Percentiles rank a stretch among this genome's conserved stretches.
These are phyloP conservation scores for Nematostella vectensis DNA, from an alignment of 92 coral and sea anemone genomes.

Conservation along the genomic window DNA sequence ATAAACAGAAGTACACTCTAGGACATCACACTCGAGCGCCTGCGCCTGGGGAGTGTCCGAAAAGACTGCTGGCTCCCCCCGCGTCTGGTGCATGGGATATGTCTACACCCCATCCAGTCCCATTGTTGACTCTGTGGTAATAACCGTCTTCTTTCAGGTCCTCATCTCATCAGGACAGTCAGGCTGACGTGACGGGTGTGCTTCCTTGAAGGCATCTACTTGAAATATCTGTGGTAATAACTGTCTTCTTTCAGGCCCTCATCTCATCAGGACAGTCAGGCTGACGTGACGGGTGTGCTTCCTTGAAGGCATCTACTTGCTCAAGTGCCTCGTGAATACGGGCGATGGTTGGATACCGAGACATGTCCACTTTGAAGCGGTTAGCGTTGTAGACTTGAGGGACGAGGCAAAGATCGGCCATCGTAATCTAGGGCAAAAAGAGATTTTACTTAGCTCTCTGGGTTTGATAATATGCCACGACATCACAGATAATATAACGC, in stretches of 20 bases:
- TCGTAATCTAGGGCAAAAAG: conserved; percentile 42
- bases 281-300: conserved; percentile 78
- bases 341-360: conserved; percentile 73
- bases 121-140: too few relatives aligned
- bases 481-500: conserved; percentile 28
- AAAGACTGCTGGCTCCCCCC: too few relatives aligned
- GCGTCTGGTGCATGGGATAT: too few relatives aligned
- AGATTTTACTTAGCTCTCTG: too few relatives aligned
- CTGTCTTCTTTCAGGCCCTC: too few relatives aligned
- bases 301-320: conserved; percentile 82
- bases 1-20: too few relatives aligned
- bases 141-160: too few relatives aligned
- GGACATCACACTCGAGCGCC: too few relatives aligned
- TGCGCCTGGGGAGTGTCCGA: too few relatives aligned
- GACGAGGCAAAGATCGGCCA: conserved; percentile 88
- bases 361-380: conserved; percentile 95
- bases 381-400: conserved; percentile 98
- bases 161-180: conserved; percentile 91
- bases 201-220: conserved; percentile 81
- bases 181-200: conserved; percentile 89
- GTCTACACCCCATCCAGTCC: too few relatives aligned
- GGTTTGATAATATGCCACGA: conserved; percentile 2
- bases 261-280: conserved; percentile 94
- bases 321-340: conserved; percentile 60
- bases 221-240: too few relatives aligned